Evolutionary conservation across 2,888 invertebrate species (phyloP).

Genomic region (Drosophila prolongata): DNA sequence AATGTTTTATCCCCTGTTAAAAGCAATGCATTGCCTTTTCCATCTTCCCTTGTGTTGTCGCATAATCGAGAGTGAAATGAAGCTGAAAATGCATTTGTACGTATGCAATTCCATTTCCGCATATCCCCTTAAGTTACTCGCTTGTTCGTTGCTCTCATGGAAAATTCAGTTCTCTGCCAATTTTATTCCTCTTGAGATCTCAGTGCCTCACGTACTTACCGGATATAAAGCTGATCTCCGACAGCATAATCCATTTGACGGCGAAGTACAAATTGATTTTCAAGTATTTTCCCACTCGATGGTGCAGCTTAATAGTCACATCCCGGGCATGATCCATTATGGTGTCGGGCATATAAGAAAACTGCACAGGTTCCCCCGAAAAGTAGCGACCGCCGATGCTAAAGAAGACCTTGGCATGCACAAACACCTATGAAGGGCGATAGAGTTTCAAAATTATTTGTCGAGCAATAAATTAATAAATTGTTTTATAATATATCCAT

Average conservation of each 20-base stretch:
- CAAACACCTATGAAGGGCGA: conserved; percentile 87
- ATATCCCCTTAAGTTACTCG: too few relatives aligned
- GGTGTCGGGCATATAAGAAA: conserved; percentile 90
- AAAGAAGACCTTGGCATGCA: conserved; percentile 90
- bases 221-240: conserved; percentile 93
- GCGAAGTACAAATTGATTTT: conserved; percentile 92
- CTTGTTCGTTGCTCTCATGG: conserved; percentile 40
- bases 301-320: conserved; percentile 91
- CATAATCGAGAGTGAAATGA: conserved; percentile 83
- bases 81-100: conserved; percentile 82
- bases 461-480: too few relatives aligned
- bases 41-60: conserved; percentile 35
- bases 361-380: conserved; percentile 89
- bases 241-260: conserved; percentile 93
- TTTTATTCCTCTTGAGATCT: conserved; percentile 26
- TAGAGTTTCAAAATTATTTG: too few relatives aligned
- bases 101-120: conserved; percentile 29
- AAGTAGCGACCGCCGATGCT: conserved; percentile 90
- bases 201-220: conserved; percentile 85
- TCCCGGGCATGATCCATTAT: conserved; percentile 91
- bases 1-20: conserved; percentile 56
- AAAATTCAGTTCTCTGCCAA: conserved; percentile 65
- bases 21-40: conserved; percentile 63
- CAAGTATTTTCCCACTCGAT: conserved; percentile 90
- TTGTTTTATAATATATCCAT: too few relatives aligned